A percentile compares a stretch with the other conserved stretches of the same genome.
Evolutionary conservation across 2,797 vertebrate genomes (phyloP).

Genomic region (Petrocephalus schoutedeni): DNA sequence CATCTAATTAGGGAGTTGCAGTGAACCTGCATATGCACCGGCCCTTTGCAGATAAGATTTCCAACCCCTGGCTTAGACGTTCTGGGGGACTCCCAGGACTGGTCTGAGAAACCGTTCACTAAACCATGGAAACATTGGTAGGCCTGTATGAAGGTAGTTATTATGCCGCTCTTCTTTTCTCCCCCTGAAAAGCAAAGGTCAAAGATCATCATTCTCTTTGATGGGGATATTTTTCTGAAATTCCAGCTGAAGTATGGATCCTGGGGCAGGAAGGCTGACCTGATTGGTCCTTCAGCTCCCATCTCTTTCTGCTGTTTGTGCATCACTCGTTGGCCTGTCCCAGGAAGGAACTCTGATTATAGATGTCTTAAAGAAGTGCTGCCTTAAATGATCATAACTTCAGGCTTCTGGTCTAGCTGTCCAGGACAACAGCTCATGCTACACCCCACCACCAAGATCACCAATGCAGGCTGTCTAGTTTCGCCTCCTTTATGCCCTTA

Average conservation of each 20-base stretch:
- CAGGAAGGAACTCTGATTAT: not conserved
- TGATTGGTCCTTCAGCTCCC: not conserved
- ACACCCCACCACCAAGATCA: not conserved
- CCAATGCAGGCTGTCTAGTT: not conserved
- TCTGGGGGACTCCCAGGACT: not conserved
- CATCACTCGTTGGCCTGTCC: not conserved
- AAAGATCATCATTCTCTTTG: not conserved
- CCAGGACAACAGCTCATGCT: not conserved
- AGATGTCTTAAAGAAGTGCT: not conserved
- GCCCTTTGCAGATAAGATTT: no score
- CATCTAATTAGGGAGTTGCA: no score
- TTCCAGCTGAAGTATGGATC: conserved; percentile 10
- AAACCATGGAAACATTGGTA: not conserved
- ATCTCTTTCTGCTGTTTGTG: not conserved
- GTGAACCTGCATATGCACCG: no score
- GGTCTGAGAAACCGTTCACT: not conserved
- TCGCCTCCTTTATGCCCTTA: not conserved
- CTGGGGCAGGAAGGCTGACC: not conserved
- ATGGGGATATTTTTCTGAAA: not conserved
- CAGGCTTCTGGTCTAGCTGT: not conserved
- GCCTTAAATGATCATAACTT: not conserved
- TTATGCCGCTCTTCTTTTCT: not conserved
- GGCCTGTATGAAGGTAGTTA: not conserved
- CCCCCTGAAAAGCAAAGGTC: not conserved
- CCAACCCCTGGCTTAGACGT: not conserved